Evolutionary conservation across 2,113 vertebrate genomes (phyloP).

Genomic region (Takifugu flavidus): DNA sequence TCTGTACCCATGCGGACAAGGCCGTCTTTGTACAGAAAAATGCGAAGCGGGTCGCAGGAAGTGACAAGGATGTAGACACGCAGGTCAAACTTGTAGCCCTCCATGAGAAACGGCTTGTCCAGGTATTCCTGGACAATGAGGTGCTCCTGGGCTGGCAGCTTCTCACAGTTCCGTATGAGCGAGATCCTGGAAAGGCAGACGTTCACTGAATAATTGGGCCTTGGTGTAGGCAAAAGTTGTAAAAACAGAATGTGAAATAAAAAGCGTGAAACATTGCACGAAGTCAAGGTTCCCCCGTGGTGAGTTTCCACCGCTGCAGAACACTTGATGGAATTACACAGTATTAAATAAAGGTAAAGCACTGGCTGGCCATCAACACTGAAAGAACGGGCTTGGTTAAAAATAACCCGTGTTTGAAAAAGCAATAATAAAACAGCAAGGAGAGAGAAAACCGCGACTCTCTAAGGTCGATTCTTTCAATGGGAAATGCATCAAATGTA

Average conservation of each 20-base stretch:
- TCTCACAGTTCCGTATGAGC: slow-evolving; percentile 95
- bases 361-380: slow-evolving; percentile 12
- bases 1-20: slow-evolving; percentile 98
- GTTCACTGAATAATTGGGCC: slow-evolving; percentile 63
- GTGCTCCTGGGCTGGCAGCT: slow-evolving; percentile 94
- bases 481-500: slow-evolving; percentile 44
- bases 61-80: slow-evolving; percentile 96
- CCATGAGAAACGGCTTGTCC: slow-evolving; percentile 97
- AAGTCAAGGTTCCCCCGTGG: slow-evolving; percentile 13
- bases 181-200: slow-evolving; percentile 84
- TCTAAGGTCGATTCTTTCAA: slow-evolving; percentile 35
- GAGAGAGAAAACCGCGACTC: slow-evolving; percentile 48
- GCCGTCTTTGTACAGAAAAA: slow-evolving; percentile 97
- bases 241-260: slow-evolving; percentile 47
- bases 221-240: slow-evolving; percentile 38
- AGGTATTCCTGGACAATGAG: slow-evolving; percentile 98
- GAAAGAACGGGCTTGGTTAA: slow-evolving; percentile 27
- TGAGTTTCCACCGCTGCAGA: slow-evolving; percentile 19
- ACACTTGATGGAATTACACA: slow-evolving; percentile 32
- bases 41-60: slow-evolving; percentile 94
- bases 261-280: slow-evolving; percentile 9
- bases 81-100: slow-evolving; percentile 98
- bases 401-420: slow-evolving; percentile 21
- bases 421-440: slow-evolving; percentile 27
- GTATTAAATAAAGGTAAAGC: slow-evolving; percentile 18